phyloP scores from a whole-genome alignment of 2,113 vertebrate species.

The Thermophis baileyi region DNA sequence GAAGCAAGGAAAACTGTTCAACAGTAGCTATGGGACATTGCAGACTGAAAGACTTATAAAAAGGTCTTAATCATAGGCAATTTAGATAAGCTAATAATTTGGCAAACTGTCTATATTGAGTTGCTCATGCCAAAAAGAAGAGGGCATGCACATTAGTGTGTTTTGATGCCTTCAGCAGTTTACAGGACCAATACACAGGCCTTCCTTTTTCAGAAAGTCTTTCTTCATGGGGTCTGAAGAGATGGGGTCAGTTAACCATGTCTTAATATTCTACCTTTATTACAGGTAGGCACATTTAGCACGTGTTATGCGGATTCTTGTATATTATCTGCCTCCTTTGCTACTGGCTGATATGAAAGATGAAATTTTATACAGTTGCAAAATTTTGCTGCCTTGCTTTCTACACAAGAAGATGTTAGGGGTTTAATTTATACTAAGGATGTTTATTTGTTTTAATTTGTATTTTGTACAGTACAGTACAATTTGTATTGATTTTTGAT shows the following conservation, averaged over 20 bases:
- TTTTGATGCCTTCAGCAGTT: background rate
- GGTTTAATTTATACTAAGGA: background rate
- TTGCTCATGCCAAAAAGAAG: background rate
- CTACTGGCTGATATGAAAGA: background rate
- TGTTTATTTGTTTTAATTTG: background rate
- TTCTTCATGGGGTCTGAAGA: background rate
- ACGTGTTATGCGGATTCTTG: background rate
- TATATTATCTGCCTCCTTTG: background rate
- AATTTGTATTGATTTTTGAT: background rate
- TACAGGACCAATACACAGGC: background rate
- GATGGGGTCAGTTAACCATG: background rate
- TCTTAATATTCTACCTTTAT: background rate
- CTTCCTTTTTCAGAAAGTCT: background rate
- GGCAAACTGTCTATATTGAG: background rate
- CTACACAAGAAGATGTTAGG: background rate
- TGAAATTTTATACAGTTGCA: background rate
- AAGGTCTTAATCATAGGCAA: background rate
- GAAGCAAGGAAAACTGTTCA: background rate
- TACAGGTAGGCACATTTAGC: background rate
- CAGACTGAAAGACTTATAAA: background rate
- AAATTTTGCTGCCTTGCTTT: background rate
- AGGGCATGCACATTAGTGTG: background rate
- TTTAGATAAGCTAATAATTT: background rate
- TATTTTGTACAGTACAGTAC: background rate
- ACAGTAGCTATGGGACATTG: background rate